These are phyloP conservation scores for Pteropus rufus DNA, from an alignment of 2,797 vertebrate species.

Conservation along the genomic window DNA sequence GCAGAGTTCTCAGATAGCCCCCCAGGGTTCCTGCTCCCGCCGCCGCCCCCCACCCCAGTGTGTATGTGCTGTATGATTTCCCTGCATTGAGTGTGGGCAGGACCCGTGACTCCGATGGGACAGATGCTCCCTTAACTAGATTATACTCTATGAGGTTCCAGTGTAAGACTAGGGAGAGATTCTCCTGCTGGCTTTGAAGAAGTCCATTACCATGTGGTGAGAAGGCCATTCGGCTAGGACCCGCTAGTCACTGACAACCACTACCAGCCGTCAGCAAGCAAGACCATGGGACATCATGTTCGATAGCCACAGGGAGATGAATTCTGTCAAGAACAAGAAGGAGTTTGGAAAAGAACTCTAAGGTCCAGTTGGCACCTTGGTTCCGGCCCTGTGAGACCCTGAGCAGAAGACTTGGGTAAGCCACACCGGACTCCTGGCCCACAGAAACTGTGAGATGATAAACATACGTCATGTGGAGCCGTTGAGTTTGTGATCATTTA, in stretches of 20 bases:
- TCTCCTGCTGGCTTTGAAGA: background rate
- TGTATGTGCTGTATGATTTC: background rate
- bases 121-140: background rate
- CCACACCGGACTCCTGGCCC: background rate
- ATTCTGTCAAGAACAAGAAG: background rate
- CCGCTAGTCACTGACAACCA: background rate
- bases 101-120: background rate
- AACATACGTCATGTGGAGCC: background rate
- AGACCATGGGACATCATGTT: background rate
- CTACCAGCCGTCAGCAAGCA: background rate
- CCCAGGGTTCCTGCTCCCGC: background rate
- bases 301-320: background rate
- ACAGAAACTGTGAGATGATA: background rate
- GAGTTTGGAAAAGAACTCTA: background rate
- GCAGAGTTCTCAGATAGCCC: background rate
- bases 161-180: background rate
- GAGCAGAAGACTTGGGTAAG: background rate
- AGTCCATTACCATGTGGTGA: background rate
- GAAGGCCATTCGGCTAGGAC: background rate
- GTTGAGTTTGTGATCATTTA: background rate
- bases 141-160: background rate
- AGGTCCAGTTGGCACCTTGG: background rate
- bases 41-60: fast-evolving
- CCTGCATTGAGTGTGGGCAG: background rate
- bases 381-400: background rate